Conservation (phyloP, 2,113 vertebrate species). For the Cathartes aura region DNA sequence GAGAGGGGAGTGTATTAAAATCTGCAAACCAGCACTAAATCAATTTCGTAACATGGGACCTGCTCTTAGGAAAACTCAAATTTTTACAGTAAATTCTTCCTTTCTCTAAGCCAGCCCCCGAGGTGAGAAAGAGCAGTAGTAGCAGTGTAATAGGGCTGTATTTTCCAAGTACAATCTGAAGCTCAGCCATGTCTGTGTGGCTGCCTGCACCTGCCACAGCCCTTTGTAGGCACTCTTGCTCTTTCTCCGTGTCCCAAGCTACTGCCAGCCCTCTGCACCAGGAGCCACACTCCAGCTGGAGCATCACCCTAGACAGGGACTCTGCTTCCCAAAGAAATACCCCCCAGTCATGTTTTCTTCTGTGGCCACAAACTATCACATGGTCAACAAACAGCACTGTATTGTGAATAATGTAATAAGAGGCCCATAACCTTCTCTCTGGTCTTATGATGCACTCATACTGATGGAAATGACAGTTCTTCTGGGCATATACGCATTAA, state of each 20-base stretch:
- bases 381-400: not conserved
- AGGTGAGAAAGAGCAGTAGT: not conserved
- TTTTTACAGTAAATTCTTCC: not conserved
- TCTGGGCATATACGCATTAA: not conserved
- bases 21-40: not conserved
- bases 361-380: not conserved
- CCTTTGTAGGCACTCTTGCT: rapidly evolving
- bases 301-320: no score
- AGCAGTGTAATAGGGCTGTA: not conserved
- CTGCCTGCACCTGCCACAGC: not conserved
- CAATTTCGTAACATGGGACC: not conserved
- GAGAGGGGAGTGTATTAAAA: not conserved
- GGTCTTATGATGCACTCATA: not conserved
- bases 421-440: not conserved
- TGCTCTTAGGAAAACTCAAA: rapidly evolving
- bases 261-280: not conserved
- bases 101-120: not conserved
- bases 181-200: not conserved
- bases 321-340: not conserved
- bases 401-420: not conserved
- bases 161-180: not conserved
- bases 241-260: no score
- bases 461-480: not conserved
- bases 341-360: not conserved
- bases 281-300: not conserved